Percentiles rank a stretch among this genome's conserved stretches.
phyloP scores from a whole-genome alignment of 2,888 invertebrate species.

The Macrostomum cliftonense region DNA sequence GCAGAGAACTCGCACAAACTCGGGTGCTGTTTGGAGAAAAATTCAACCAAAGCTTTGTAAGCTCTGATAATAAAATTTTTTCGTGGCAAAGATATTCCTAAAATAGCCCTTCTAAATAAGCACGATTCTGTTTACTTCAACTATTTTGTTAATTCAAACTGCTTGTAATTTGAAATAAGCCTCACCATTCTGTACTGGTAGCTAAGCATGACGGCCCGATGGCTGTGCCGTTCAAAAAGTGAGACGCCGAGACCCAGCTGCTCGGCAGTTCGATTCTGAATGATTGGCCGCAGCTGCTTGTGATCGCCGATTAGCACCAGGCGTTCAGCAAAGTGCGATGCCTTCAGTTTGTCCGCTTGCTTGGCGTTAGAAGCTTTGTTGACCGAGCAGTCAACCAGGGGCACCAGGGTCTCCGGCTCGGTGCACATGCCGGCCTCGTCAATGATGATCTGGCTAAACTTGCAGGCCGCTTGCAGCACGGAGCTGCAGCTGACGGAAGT shows the following conservation, averaged over 20 bases:
- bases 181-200: not conserved
- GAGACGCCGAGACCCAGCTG: not conserved
- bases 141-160: no score
- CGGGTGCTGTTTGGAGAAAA: no score
- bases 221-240: not conserved
- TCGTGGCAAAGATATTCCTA: no score
- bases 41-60: no score
- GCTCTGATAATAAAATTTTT: no score
- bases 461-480: no score
- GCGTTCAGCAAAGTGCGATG: no score
- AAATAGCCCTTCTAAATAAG: not conserved
- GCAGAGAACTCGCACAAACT: conserved; percentile 8
- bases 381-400: not conserved
- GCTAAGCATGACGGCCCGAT: not conserved
- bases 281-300: not conserved
- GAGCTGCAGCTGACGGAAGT: not conserved
- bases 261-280: not conserved
- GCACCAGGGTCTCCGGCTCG: not conserved
- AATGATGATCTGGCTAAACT: not conserved
- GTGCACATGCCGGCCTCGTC: not conserved
- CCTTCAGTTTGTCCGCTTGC: no score
- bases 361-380: no score
- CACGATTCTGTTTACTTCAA: not conserved
- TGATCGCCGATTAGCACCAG: not conserved
- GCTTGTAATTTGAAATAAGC: no score